Conservation (phyloP, 1,140 invertebrate genomes). For the Drosophila sucinea region DNA sequence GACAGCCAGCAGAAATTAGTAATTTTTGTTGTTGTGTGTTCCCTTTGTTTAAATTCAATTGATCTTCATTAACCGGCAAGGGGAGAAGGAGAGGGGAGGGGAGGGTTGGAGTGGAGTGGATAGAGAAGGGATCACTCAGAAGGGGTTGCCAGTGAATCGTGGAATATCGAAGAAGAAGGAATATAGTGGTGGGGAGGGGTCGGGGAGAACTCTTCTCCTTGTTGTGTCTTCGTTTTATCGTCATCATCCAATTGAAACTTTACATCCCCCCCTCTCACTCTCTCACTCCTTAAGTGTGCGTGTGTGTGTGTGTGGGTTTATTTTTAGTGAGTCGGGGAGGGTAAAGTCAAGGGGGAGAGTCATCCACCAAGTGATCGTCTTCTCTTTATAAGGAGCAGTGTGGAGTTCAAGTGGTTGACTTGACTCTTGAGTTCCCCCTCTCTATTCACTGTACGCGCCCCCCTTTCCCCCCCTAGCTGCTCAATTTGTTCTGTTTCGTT, state of each 20-base stretch:
- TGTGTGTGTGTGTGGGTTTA: slow-evolving; percentile 32
- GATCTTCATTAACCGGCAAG: slow-evolving; percentile 70
- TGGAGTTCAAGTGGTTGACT: slow-evolving; percentile 70
- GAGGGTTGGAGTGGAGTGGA: background rate
- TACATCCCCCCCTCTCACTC: slow-evolving; percentile 26
- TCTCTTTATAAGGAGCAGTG: slow-evolving; percentile 19
- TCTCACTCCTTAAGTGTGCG: slow-evolving; percentile 8
- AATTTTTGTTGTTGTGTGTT: slow-evolving; percentile 28
- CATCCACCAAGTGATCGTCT: background rate
- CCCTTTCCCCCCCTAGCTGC: background rate
- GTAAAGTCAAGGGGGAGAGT: background rate
- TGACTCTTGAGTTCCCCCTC: slow-evolving; percentile 48
- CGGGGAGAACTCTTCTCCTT: slow-evolving; percentile 40
- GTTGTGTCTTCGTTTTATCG: slow-evolving; percentile 41
- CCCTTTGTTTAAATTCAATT: slow-evolving; percentile 80
- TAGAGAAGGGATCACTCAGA: slow-evolving; percentile 37
- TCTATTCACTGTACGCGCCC: background rate
- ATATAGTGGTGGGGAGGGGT: background rate
- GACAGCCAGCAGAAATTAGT: slow-evolving; percentile 4
- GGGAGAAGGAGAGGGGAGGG: background rate
- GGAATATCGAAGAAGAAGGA: slow-evolving; percentile 49
- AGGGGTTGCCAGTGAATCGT: slow-evolving; percentile 59
- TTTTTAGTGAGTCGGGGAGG: slow-evolving; percentile 43
- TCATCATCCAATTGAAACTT: slow-evolving; percentile 69
- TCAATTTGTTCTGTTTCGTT: background rate